phyloP scores from a whole-genome alignment of 2,113 vertebrate genomes.

The Lepus americanus region DNA sequence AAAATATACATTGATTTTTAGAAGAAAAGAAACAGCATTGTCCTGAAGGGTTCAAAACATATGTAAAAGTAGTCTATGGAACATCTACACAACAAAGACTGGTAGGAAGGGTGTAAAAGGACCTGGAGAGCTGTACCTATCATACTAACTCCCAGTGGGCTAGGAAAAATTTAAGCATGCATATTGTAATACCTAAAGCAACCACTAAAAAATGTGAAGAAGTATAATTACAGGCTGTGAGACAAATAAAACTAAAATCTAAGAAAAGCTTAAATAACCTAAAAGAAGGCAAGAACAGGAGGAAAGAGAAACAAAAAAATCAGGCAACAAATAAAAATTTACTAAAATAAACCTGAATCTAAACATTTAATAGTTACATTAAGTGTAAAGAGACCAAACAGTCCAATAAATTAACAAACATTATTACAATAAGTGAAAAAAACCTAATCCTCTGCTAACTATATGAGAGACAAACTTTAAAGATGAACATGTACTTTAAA shows the following conservation, averaged over 20 bases:
- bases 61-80: background rate
- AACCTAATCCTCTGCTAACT: background rate
- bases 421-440: background rate
- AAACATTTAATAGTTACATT: background rate
- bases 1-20: background rate
- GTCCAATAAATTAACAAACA: background rate
- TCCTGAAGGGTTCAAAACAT: background rate
- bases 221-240: background rate
- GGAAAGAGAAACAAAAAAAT: background rate
- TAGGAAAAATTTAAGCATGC: background rate
- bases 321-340: constrained; percentile 17
- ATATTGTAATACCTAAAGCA: background rate
- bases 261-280: background rate
- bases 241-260: background rate
- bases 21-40: background rate
- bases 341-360: constrained; percentile 1
- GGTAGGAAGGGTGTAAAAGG: background rate
- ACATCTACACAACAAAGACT: background rate
- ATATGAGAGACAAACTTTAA: background rate
- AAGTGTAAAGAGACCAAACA: background rate
- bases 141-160: background rate
- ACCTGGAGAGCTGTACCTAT: background rate
- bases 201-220: background rate
- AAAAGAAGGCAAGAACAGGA: background rate
- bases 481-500: background rate